Base-by-base conservation (phyloP, 1,140 invertebrate species). In the Penaeus chinensis region DNA sequence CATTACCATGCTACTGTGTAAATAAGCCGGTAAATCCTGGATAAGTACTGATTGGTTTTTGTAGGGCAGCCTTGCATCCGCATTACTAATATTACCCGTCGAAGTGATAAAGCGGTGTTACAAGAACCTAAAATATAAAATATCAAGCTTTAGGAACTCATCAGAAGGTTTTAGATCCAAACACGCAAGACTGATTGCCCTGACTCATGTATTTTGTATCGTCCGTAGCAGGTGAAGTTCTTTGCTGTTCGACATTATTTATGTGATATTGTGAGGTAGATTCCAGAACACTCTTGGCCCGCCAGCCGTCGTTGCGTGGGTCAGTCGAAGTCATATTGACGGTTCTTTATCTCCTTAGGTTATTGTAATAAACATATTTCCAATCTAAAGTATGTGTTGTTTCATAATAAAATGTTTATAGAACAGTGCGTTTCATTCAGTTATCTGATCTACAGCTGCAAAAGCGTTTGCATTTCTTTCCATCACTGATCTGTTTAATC, bases 331-430 rank as follows among this genome's bases (percentile, higher is more conserved):
- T 87, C 85, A 87, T 87, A 87, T 87, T 87, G 85, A 87, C 85
- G 54, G 54, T 54, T 87, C 85, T 76, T 62, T 69, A 82, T 82
- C 66, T 81, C 32, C 60, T 87, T 87, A 87, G 85, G 71, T 62
- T 87, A 87, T 87, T 87, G 85, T 87, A 87, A 87, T 76, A 87
- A 87, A 87, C 85, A 87, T 87, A 87, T 87, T 87, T 87, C 85
- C 85, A 87, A 87, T 87, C 80, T 87, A 87, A 87, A 85, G 61
- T 87, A 87, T 82, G 85, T 87, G 85, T 87, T 87, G 80, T 87
- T 87, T 87, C 85, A 82, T 87, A 87, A 87, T 87, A 87, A 87
- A 87, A 87, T 87, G 85, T 87, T 87, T 87, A 87, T 87, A 87
- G 85, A 82, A 82, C 42, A 63, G 16, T 60, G 60, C 22, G 22